Evolutionary conservation across 2,888 invertebrate species (phyloP), one percentile per base, ranked within the genome.

Genomic region (Epinotia demarniana): DNA sequence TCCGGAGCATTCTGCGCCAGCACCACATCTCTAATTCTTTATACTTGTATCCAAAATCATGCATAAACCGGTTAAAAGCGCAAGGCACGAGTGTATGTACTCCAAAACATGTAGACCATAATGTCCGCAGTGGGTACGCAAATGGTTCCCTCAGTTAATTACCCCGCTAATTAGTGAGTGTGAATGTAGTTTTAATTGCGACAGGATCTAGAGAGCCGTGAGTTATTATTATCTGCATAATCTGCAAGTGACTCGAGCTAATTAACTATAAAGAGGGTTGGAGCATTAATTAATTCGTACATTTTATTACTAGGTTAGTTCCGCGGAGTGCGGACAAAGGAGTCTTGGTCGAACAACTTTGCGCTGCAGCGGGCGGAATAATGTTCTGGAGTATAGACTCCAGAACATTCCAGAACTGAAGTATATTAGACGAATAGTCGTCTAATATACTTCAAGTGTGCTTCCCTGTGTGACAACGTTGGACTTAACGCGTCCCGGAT

Each of bases 161-260:
- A 60, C n/a, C 9, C 9, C 23, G 19, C 69, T 60, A 58, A 69
- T 69, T 69, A 68, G 57, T 39, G 57, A 57, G 58, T 60, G 58
- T n/a, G 60, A 69, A 69, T 69, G 60, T 69, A 46, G 69, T 69
- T 69, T 69, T 69, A 69, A 69, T 69, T 69, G 27, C 60, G 69
- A 27, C 69, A 27, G 46, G 60, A 23, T 58, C 69, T 46, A 46
- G 57, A 58, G 69, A 53, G 23, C n/a, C 33, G 33, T 9, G 58
- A 60, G 46, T 60, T 69, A 69, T 69, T 69, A 60, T 69, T 69
- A 60, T 60, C 69, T 27, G 69, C n/a, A 11, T 23, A 16, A 39
- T 39, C 39, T 39, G 39, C 39, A 39, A 68, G 12, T 46, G 58
- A 60, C 23, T 67, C 27, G 43, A 6, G n/a, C 16, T 61, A 61